Evolutionary conservation across 2,888 invertebrate species (phyloP).

Genomic region (Mimachlamys varia): DNA sequence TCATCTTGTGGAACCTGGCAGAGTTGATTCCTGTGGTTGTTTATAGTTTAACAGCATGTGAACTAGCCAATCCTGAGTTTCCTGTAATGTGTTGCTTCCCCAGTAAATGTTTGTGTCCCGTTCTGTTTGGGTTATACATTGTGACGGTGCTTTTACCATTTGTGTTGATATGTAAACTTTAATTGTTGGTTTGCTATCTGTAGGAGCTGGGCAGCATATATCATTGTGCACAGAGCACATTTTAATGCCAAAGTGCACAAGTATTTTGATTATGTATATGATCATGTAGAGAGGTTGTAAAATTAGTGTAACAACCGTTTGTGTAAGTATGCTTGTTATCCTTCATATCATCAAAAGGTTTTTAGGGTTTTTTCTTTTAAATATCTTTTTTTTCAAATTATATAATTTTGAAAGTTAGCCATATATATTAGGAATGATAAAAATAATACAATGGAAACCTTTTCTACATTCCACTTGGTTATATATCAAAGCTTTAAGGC

Average conservation of each 20-base stretch:
- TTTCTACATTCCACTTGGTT: not conserved
- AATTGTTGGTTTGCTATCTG: not conserved
- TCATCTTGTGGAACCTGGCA: too few relatives aligned
- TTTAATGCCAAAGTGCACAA: slow-evolving; percentile 6
- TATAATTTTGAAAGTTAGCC: not conserved
- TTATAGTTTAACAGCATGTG: too few relatives aligned
- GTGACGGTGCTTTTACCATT: not conserved
- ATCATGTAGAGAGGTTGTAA: not conserved
- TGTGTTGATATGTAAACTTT: not conserved
- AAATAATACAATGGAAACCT: not conserved
- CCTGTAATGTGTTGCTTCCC: not conserved
- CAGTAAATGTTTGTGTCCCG: not conserved
- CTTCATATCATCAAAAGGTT: not conserved
- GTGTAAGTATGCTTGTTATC: not conserved
- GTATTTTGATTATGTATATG: not conserved
- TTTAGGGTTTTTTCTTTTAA: not conserved
- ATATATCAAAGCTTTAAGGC: not conserved
- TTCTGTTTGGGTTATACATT: not conserved
- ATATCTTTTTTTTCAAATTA: not conserved
- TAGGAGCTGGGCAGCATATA: not conserved
- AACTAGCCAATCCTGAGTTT: too few relatives aligned
- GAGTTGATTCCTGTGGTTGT: too few relatives aligned
- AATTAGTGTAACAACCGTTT: not conserved
- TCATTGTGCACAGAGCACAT: not conserved
- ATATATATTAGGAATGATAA: not conserved